These are phyloP conservation scores for Heliconius hermathena DNA, from an alignment of 1,140 invertebrate genomes.

Conservation along the genomic window DNA sequence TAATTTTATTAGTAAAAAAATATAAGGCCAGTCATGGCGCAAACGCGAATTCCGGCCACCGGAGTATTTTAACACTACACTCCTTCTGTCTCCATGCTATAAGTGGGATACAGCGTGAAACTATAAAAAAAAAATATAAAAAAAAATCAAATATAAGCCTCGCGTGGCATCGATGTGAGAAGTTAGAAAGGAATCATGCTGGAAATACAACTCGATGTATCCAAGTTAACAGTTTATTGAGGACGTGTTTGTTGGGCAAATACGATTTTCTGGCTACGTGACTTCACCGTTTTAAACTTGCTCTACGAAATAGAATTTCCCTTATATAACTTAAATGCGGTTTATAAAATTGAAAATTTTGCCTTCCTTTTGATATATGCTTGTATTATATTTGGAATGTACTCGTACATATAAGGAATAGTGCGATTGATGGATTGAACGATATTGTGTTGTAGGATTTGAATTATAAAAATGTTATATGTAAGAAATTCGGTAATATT, in stretches of 20 bases:
- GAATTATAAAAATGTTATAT: background rate
- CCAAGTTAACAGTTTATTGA: conserved; percentile 58
- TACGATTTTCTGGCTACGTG: conserved; percentile 58
- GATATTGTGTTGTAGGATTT: background rate
- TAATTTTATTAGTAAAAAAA: too few species aligned
- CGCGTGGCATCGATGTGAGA: background rate
- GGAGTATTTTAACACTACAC: too few species aligned
- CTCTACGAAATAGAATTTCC: conserved; percentile 38
- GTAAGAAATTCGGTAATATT: background rate
- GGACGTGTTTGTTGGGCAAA: conserved; percentile 56
- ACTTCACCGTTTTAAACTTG: conserved; percentile 43
- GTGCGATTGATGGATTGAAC: background rate
- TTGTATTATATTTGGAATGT: conserved; percentile 4
- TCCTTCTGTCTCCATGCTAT: too few species aligned
- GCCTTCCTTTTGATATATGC: conserved; percentile 17
- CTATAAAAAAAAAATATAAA: background rate
- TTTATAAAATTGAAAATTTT: conserved; percentile 39
- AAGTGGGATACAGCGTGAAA: background rate
- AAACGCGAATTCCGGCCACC: too few species aligned
- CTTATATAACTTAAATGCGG: conserved; percentile 25
- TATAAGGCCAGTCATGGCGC: too few species aligned
- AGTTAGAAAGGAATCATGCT: conserved; percentile 38
- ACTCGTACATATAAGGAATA: background rate
- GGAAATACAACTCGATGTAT: conserved; percentile 43
- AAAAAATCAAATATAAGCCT: background rate